Conservation (phyloP, 1,140 invertebrate genomes). For the Atta colombica region DNA sequence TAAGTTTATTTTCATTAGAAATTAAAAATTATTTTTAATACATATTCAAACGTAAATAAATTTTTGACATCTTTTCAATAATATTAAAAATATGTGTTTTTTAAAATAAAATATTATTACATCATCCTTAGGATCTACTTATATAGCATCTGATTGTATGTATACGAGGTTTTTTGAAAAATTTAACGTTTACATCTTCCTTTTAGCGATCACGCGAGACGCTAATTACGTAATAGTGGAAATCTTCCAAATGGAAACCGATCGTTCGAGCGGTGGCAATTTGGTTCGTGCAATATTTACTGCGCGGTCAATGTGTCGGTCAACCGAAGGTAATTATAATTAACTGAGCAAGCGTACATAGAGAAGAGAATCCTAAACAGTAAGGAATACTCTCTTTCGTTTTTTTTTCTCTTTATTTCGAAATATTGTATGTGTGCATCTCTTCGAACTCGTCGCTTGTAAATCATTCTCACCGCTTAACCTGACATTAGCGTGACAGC, state of each 20-base stretch:
- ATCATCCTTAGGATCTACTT: background rate
- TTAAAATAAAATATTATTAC: background rate
- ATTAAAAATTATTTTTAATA: background rate
- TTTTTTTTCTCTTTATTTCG: background rate
- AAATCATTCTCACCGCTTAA: conserved; percentile 78
- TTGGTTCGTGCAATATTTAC: conserved; percentile 40
- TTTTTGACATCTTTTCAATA: background rate
- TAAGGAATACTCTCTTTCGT: background rate
- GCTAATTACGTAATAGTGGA: conserved; percentile 49
- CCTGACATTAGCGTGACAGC: conserved; percentile 78
- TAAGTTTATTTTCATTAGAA: too few relatives aligned
- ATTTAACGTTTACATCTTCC: background rate
- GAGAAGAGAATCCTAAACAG: background rate
- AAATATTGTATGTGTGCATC: background rate
- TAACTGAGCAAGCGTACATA: conserved; percentile 7
- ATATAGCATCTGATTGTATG: background rate
- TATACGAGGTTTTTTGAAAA: background rate
- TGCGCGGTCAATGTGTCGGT: conserved; percentile 1
- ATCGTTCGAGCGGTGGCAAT: conserved; percentile 25
- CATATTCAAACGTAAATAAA: background rate
- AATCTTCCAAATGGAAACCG: conserved; percentile 51
- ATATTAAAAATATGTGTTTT: background rate
- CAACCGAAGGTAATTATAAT: conserved; percentile 48
- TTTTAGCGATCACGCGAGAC: conserved; percentile 44
- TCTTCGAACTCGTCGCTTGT: conserved; percentile 71